Evolutionary conservation across 2,797 vertebrate species (phyloP), one percentile per base, ranked within the genome.

Genomic region (Lacerta agilis): DNA sequence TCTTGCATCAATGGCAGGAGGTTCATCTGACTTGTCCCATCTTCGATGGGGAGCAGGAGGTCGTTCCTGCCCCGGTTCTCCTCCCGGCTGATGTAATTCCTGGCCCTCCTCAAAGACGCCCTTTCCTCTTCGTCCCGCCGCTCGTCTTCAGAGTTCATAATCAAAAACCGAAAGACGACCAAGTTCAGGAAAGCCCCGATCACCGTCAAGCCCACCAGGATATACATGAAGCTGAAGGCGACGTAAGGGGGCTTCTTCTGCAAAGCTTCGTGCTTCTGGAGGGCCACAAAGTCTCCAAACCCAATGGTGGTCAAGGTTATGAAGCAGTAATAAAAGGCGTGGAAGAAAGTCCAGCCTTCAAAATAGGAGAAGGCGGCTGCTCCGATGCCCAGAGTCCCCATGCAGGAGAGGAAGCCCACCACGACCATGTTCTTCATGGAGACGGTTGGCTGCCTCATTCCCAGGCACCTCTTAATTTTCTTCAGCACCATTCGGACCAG

Each of bases 291-390:
- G 96, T 99, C 99, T 64, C 99, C 98, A 3, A 99, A 99, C 91
- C 99, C 98, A 0, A 99, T 99, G 58, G 99, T 99, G 93, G 99
- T 99, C 96, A 99, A 97, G 0, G 99, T 99, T 94, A 99, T 99
- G 97, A 99, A 99, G 95, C 98, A 99, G 94, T 99, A 99, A 94
- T 99, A 99, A 94, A 99, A 99, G 2, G 98, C 98, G 0, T 99
- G 99, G 96, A 99, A 99, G 96, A 99, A 99, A 90, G 98, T 99
- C 99, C 98, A 99, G 92, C 98, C 98, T 95, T 99, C 98, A 0
- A 98, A 99, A 93, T 99, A 97, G 27, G 99, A 98, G 95, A 99
- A 99, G 82, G 98, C 98, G 0, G 96, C 97, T 0, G 99, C 98
- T 0, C 99, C 98, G 0, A 99, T 97, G 83, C 98, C 98, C 90